These are phyloP conservation scores for Eonycteris spelaea DNA, from an alignment of 2,113 vertebrate species.

Conservation along the genomic window DNA sequence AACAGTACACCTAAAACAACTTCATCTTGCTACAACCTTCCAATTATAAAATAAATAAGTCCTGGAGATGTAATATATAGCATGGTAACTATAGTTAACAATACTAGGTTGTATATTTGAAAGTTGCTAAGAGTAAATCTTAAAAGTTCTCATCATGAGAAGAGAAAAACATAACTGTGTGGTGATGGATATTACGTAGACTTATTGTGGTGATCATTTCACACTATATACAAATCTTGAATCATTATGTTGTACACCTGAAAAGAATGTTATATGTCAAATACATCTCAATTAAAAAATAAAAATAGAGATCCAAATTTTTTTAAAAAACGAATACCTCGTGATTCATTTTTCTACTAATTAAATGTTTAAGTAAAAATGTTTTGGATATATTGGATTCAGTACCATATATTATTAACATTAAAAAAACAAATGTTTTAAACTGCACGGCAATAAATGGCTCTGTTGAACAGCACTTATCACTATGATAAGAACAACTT, in stretches of 20 bases:
- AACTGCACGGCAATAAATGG: not conserved
- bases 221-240: not conserved
- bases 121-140: not conserved
- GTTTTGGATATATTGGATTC: not conserved
- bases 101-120: not conserved
- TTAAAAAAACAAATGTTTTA: not conserved
- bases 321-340: not conserved
- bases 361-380: not conserved
- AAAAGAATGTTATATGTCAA: not conserved
- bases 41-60: not conserved
- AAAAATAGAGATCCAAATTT: not conserved
- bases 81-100: not conserved
- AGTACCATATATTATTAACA: not conserved
- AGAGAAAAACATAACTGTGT: not conserved
- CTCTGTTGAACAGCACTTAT: not conserved
- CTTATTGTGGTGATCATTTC: not conserved
- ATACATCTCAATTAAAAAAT: not conserved
- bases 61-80: not conserved
- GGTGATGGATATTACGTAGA: not conserved
- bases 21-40: not conserved
- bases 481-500: not conserved
- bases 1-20: not conserved
- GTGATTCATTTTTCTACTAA: not conserved
- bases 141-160: not conserved
- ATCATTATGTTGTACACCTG: not conserved